These are phyloP conservation scores for Horisme vitalbata DNA, from an alignment of 2,888 invertebrate species.

Conservation along the genomic window DNA sequence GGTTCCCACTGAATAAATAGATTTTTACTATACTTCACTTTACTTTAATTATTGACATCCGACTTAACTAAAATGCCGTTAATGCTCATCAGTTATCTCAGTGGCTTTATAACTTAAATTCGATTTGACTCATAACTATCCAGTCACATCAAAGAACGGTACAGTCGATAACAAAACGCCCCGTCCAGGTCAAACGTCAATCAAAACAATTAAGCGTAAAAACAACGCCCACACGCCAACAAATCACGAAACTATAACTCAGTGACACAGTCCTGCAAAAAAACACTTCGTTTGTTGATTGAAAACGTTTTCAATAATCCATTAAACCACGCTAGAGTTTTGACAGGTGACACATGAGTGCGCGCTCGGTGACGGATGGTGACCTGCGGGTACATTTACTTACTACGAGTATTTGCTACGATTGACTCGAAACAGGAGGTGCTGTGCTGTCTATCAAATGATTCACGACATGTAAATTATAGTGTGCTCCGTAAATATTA, in stretches of 20 bases:
- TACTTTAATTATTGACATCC: too few relatives aligned
- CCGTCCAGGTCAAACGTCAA: conserved; percentile 41
- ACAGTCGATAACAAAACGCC: conserved; percentile 22
- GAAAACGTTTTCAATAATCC: conserved; percentile 67
- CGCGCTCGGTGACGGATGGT: conserved; percentile 53
- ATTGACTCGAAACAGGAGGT: conserved; percentile 8
- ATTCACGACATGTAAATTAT: too few relatives aligned
- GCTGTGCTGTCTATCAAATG: too few relatives aligned
- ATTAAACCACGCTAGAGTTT: conserved; percentile 55
- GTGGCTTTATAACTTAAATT: conserved; percentile 18
- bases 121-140: conserved; percentile 11
- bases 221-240: conserved; percentile 41
- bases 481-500: too few relatives aligned
- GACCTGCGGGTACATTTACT: conserved; percentile 29
- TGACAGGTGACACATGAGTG: conserved; percentile 62
- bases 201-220: conserved; percentile 46
- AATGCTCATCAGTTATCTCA: conserved; percentile 2
- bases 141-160: conserved; percentile 19
- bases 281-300: conserved; percentile 62
- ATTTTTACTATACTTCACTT: too few relatives aligned
- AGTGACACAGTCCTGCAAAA: conserved; percentile 54
- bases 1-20: too few relatives aligned
- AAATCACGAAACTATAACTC: conserved; percentile 43
- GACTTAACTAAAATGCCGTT: too few relatives aligned
- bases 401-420: conserved; percentile 3